These are phyloP conservation scores for Idaea biselata DNA, from an alignment of 2,888 invertebrate species.

Conservation along the genomic window DNA sequence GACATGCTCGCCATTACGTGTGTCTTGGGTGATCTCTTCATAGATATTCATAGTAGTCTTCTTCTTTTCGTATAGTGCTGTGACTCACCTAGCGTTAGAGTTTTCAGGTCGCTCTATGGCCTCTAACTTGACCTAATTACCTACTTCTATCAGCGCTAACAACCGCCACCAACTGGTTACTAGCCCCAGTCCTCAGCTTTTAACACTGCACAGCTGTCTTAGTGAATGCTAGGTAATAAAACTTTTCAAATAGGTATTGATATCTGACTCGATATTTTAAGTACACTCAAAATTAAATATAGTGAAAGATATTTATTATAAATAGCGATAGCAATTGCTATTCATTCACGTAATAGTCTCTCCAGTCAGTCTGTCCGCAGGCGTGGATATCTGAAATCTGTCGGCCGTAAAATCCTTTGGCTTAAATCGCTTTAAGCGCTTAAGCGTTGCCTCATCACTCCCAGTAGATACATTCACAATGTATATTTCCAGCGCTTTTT, in stretches of 20 bases:
- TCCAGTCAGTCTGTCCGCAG: constrained; percentile 58
- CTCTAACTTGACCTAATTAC: too few species aligned
- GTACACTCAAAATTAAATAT: background rate
- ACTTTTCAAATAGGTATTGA: too few species aligned
- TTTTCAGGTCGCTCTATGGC: too few species aligned
- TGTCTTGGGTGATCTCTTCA: constrained; percentile 9
- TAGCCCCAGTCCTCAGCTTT: too few species aligned
- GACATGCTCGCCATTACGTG: constrained; percentile 47
- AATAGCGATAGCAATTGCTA: constrained; percentile 28
- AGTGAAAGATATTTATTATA: background rate
- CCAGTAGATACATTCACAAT: constrained; percentile 21
- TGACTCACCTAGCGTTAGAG: too few species aligned
- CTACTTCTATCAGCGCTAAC: too few species aligned
- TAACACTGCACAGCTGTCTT: too few species aligned
- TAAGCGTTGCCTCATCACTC: constrained; percentile 67
- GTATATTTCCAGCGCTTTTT: constrained; percentile 48
- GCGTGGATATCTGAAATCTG: constrained; percentile 69
- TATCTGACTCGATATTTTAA: too few species aligned
- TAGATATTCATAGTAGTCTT: background rate
- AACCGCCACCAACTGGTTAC: too few species aligned
- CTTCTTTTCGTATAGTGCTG: too few species aligned
- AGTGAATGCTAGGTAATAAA: too few species aligned
- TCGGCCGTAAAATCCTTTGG: constrained; percentile 79
- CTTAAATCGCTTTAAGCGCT: constrained; percentile 75
- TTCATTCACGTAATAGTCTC: constrained; percentile 40